A percentile compares a stretch with the other conserved stretches of the same genome.
These are phyloP conservation scores for Hippoglossus stenolepis DNA, from an alignment of 2,113 vertebrate genomes.

Conservation along the genomic window DNA sequence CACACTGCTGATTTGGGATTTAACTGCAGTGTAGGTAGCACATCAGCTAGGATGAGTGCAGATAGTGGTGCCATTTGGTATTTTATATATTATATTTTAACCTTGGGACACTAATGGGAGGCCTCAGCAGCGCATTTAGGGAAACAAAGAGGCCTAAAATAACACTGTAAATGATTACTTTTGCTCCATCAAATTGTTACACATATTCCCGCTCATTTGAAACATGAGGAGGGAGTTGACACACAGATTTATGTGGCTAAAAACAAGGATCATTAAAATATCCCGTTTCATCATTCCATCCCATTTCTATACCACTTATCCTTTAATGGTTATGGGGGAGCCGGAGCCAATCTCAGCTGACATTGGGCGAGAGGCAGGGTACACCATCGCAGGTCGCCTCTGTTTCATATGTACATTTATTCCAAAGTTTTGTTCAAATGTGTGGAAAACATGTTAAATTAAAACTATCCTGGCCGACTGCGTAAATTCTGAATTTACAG, in stretches of 20 bases:
- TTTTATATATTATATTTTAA: constrained; percentile 42
- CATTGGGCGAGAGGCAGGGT: too few relatives aligned
- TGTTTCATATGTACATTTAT: too few relatives aligned
- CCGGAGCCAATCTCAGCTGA: background rate
- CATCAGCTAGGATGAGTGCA: constrained; percentile 11
- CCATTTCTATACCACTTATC: too few relatives aligned
- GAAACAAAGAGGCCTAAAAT: background rate
- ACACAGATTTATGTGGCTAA: constrained; percentile 4
- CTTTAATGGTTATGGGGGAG: too few relatives aligned
- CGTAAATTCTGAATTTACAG: too few relatives aligned
- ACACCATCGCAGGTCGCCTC: too few relatives aligned
- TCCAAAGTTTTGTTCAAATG: too few relatives aligned
- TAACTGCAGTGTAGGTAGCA: constrained; percentile 36
- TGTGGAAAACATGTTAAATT: too few relatives aligned
- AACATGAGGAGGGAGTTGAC: constrained; percentile 2
- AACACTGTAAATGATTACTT: constrained; percentile 2
- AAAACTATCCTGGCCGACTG: too few relatives aligned
- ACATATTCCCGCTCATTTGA: background rate
- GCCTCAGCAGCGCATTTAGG: constrained; percentile 7
- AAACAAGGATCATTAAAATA: background rate
- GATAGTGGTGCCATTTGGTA: constrained; percentile 38
- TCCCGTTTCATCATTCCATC: background rate
- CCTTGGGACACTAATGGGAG: constrained; percentile 45
- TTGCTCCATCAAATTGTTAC: background rate
- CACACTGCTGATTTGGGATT: constrained; percentile 35